Evolutionary conservation across 2,113 vertebrate genomes (phyloP), one percentile per base, ranked within the genome.

Genomic region (Gambusia affinis): DNA sequence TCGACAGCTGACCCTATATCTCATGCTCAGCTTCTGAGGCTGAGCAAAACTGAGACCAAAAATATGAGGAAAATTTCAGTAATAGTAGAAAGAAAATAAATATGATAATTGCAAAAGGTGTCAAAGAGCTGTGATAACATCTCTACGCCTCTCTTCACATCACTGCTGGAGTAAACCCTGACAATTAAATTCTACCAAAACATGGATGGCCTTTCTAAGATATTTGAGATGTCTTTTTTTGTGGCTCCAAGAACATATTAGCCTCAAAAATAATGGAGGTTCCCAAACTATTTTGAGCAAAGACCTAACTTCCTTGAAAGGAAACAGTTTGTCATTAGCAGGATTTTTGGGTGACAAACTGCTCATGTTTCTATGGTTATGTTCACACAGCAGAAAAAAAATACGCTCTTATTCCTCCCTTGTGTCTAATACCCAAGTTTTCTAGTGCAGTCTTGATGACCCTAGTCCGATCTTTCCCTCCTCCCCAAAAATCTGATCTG

Each of bases 1-100:
- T 8, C 80, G 78, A 47, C 87, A 90, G 88, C 89, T 87, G 89
- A 72, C 78, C 65, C 74, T 47, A 22, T 73, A 76, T 79, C 74
- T 82, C 87, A 80, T 82, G 69, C 22, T 68, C 60, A 70, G n/a
- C 66, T 60, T 67, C 42, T 82, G 81, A 88, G 78, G 84, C 39
- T 60, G 69, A 78, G 29, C 67, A 12, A 4, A 67, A 68, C 72
- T 60, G 70, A 64, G 70, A 79, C 67, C 44, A 70, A 29, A 64
- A 0, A 28, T 31, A 64, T 28, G 64, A 77, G 73, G 44, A 61
- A 35, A 57, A 63, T 63, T 33, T 8, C 12, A 28, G 5, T 42
- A 47, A 27, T 27, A 15, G n/a, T 37, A 28, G 39, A 19, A 74
- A 60, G 61, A 42, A 4, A 31, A 42, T 28, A 67, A 63, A 62